phyloP scores from a whole-genome alignment of 2,113 vertebrate genomes.

The Chlamydotis undulata region DNA sequence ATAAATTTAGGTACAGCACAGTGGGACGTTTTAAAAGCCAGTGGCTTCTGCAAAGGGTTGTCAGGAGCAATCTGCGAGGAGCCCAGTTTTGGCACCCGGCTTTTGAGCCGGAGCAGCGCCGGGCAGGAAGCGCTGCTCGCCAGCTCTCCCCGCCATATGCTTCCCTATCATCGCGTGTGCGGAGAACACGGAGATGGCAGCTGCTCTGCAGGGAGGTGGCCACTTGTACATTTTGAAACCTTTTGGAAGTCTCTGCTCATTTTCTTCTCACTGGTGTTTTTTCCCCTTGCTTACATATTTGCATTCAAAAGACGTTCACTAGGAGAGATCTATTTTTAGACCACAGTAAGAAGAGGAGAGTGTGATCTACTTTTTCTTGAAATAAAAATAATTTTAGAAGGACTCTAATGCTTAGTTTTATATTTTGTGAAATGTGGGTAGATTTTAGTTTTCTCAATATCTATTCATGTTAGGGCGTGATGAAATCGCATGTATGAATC shows the following conservation, averaged over 20 bases:
- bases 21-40: slow-evolving; percentile 1
- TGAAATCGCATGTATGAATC: not conserved
- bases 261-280: not conserved
- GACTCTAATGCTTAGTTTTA: not conserved
- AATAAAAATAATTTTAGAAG: not conserved
- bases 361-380: not conserved
- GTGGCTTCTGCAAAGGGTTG: slow-evolving; percentile 67
- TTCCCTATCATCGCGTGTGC: slow-evolving; percentile 53
- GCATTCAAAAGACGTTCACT: slow-evolving; percentile 15
- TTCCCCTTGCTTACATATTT: slow-evolving; percentile 32
- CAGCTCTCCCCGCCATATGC: slow-evolving; percentile 79
- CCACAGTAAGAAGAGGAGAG: not conserved
- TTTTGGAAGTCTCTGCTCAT: slow-evolving; percentile 27
- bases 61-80: slow-evolving; percentile 41
- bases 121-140: slow-evolving; percentile 80
- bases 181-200: slow-evolving; percentile 76
- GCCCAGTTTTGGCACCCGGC: slow-evolving; percentile 28
- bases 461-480: not conserved
- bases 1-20: slow-evolving; percentile 49
- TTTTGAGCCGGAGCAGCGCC: not conserved
- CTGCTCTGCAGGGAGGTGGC: slow-evolving; percentile 71
- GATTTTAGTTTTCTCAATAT: not conserved
- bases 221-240: slow-evolving; percentile 25
- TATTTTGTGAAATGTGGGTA: not conserved
- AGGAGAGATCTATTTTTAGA: slow-evolving; percentile 22